These are phyloP conservation scores for Archips xylosteana DNA, from an alignment of 2,888 invertebrate species.

Conservation along the genomic window DNA sequence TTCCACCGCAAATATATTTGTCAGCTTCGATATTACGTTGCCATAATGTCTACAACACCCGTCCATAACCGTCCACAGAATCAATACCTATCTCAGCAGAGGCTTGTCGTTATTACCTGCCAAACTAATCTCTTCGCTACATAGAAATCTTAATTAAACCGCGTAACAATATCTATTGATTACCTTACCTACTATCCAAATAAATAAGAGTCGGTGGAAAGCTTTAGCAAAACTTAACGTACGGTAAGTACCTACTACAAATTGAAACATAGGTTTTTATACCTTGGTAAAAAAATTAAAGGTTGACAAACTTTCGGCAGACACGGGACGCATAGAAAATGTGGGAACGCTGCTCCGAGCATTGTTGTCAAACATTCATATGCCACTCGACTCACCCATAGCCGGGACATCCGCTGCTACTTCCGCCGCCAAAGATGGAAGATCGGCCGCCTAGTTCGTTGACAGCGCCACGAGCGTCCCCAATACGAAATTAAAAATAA, in stretches of 20 bases:
- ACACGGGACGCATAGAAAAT: constrained; percentile 82
- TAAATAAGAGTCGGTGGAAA: not conserved
- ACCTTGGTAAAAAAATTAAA: constrained; percentile 53
- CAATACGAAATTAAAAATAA: constrained; percentile 54
- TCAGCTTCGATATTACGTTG: not conserved
- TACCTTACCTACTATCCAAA: not conserved
- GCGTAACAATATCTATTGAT: constrained; percentile 8
- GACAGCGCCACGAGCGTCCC: constrained; percentile 67
- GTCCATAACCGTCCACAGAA: not conserved
- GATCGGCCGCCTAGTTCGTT: constrained; percentile 79
- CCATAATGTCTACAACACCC: constrained; percentile 13
- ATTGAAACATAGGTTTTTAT: not conserved
- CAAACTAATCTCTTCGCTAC: constrained; percentile 24
- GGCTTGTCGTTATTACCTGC: constrained; percentile 24
- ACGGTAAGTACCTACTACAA: not conserved
- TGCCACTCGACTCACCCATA: constrained; percentile 81
- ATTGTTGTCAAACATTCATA: constrained; percentile 82
- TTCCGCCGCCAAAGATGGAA: constrained; percentile 85
- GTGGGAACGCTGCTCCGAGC: constrained; percentile 73
- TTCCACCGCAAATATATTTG: constrained; percentile 5
- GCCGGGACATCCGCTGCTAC: constrained; percentile 83
- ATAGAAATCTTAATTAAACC: constrained; percentile 25
- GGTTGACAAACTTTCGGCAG: constrained; percentile 84
- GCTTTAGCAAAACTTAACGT: not conserved
- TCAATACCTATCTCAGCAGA: constrained; percentile 20